Evolutionary conservation across 2,888 invertebrate genomes (phyloP), one percentile per base, ranked within the genome.

Genomic region (Malthinus seriepunctatus): DNA sequence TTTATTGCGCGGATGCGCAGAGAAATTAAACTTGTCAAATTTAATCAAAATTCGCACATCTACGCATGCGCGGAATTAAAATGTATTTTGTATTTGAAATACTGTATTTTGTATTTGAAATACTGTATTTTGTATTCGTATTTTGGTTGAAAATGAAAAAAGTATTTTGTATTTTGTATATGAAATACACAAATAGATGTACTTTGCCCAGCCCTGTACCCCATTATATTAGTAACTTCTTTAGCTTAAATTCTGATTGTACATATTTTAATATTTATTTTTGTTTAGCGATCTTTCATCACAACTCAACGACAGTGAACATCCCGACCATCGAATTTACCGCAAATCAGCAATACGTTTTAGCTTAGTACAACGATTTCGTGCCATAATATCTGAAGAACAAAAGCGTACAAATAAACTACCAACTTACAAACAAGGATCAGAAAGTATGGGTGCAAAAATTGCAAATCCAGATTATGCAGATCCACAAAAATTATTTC

Each of bases 381-480:
- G 82, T 64, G 80, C 81, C 59, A 71, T 76, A 60, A 67, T 78
- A 52, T 74, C 73, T n/a, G 77, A 76, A 64, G 76, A 76, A 63
- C 73, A 74, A 60, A 73, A 67, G 63, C 59, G 64, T 34, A 71
- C 72, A 32, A 82, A 63, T 69, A 82, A 82, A 71, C 70, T 83
- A 15, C 83, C 84, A 10, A 80, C 86, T 59, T 89, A 90, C 71
- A 88, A 88, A 72, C 91, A 89, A 77, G 91, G 92, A 8, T 92
- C 93, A 66, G 89, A 90, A 65, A 85, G 88, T 59, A 84, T 93
- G 65, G 94, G 94, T 0, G 94, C 93, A 37, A 86, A 94, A 63
- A 92, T 95, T 73, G 95, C 95, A 1, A 88, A 91, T 67, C 88
- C 91, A 0, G 93, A 94, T 73, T 94, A 94, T 69, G 91, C 89